Evolutionary conservation across 2,797 vertebrate genomes (phyloP).

Genomic region (Enteromius unitaeniatus): DNA sequence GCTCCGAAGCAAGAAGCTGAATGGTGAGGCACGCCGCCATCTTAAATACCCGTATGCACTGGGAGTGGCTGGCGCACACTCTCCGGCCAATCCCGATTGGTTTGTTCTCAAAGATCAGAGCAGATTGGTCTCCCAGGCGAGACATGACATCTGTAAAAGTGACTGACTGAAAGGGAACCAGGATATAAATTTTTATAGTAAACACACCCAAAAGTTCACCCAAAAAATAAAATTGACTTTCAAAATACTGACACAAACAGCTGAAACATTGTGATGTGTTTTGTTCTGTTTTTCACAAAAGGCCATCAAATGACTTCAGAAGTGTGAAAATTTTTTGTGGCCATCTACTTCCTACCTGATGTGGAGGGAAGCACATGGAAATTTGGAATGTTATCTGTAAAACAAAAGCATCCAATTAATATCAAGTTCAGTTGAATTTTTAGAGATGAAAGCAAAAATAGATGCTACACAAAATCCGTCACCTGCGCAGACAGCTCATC

Average conservation of each 20-base stretch:
- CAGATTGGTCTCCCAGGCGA: too few species aligned
- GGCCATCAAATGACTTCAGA: neutral
- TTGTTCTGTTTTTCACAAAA: neutral
- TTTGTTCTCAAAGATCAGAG: too few species aligned
- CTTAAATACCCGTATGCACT: too few species aligned
- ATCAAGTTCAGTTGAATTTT: neutral
- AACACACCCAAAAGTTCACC: too few species aligned
- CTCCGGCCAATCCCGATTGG: too few species aligned
- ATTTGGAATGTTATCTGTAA: slow-evolving; percentile 74
- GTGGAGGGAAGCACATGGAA: slow-evolving; percentile 76
- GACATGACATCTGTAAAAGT: too few species aligned
- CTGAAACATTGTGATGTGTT: neutral
- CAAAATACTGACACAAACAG: neutral
- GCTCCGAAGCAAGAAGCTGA: too few species aligned
- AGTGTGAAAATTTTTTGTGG: neutral
- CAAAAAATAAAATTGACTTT: neutral
- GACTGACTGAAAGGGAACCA: too few species aligned
- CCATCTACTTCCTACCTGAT: slow-evolving; percentile 62
- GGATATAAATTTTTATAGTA: too few species aligned
- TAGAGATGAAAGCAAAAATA: neutral
- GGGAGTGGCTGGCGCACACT: too few species aligned
- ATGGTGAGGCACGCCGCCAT: too few species aligned
- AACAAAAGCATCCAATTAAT: slow-evolving; percentile 19
- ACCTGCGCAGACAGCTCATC: slow-evolving; percentile 67
- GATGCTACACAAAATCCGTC: slow-evolving; percentile 25